Conservation (phyloP, 2,797 vertebrate genomes). For the Gobio occitaniae region DNA sequence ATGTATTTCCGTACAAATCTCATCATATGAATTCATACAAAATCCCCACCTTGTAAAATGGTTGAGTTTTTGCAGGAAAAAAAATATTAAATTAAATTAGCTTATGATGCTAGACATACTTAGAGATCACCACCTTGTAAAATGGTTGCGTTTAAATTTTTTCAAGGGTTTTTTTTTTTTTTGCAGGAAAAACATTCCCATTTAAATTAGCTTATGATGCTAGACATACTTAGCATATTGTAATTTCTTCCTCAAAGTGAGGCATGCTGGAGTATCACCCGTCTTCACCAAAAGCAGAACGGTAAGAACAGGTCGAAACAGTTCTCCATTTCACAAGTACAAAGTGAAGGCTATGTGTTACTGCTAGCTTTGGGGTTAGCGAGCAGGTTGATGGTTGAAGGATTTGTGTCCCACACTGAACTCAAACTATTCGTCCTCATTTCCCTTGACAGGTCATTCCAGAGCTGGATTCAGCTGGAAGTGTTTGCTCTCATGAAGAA, state of each 20-base stretch:
- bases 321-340: neutral
- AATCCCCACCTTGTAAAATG: too few relatives aligned
- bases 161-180: neutral
- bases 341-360: constrained; percentile 44
- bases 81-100: too few relatives aligned
- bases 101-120: too few relatives aligned
- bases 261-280: neutral
- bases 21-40: too few relatives aligned
- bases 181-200: neutral
- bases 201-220: neutral
- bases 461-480: constrained; percentile 78
- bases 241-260: neutral
- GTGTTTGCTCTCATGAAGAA: constrained; percentile 83
- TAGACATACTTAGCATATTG: neutral
- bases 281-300: neutral
- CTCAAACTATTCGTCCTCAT: constrained; percentile 81
- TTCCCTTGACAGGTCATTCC: constrained; percentile 83
- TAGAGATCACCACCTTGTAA: too few relatives aligned
- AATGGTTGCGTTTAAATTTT: too few relatives aligned
- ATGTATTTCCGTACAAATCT: too few relatives aligned
- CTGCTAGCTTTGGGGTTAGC: constrained; percentile 63
- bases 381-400: constrained; percentile 76
- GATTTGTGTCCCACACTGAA: constrained; percentile 71
- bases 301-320: constrained; percentile 5
- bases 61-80: too few relatives aligned